Evolutionary conservation across 37 sponge, comb jelly and placozoan species (phyloP).

Genomic region (Diacarnus erythraeanus): DNA sequence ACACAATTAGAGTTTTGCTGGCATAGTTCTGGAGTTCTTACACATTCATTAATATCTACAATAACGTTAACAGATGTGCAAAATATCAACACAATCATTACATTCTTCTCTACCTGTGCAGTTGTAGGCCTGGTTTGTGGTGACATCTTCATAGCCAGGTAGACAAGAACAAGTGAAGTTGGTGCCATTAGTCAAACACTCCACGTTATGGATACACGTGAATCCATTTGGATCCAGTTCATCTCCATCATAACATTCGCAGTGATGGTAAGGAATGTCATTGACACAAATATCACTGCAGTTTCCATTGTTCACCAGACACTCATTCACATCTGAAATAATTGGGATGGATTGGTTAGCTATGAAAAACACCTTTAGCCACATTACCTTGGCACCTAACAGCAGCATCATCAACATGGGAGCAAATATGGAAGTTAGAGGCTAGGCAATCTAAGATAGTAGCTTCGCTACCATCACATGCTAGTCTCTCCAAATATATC

Average conservation of each 20-base stretch:
- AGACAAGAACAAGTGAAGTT: slow-evolving; percentile 21
- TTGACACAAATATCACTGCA: slow-evolving; percentile 37
- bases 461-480: slow-evolving; percentile 29
- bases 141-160: slow-evolving; percentile 17
- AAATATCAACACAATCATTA: background rate
- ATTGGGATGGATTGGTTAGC: no score
- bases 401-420: slow-evolving; percentile 13
- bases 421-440: background rate
- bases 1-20: slow-evolving; percentile 10
- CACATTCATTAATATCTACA: slow-evolving; percentile 42
- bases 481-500: slow-evolving; percentile 21
- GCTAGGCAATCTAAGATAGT: slow-evolving; percentile 18
- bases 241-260: slow-evolving; percentile 32
- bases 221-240: slow-evolving; percentile 4
- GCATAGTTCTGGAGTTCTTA: background rate
- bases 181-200: slow-evolving; percentile 1
- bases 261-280: slow-evolving; percentile 27
- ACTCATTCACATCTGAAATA: slow-evolving; percentile 39
- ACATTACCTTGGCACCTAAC: slow-evolving; percentile 16
- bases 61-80: no score
- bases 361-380: no score
- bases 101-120: slow-evolving; percentile 20
- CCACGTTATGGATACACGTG: slow-evolving; percentile 13
- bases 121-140: background rate
- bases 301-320: slow-evolving; percentile 14